Evolutionary conservation across 2,113 vertebrate species (phyloP), one percentile per base, ranked within the genome.

Genomic region (Paraplagusia blochii): DNA sequence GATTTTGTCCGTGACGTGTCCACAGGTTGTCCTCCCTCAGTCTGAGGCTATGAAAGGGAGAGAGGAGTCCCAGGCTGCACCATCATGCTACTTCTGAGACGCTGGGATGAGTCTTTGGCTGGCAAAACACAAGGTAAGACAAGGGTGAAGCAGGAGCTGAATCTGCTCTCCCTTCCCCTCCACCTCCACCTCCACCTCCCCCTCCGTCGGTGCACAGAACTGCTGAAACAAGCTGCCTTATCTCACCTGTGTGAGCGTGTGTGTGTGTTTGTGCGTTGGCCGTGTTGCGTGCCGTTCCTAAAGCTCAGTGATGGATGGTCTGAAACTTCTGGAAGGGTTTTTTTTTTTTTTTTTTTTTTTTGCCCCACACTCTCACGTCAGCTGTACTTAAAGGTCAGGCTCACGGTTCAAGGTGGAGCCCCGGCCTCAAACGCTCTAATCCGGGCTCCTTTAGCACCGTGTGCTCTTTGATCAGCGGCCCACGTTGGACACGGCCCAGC

Each of bases 71-170:
- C 88, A 87, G 87, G 80, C 81, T 54, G 76, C 82, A 87, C 85
- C 88, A 92, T 84, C 90, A 92, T 92, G 90, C 87, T 87, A 82
- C 85, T 86, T 87, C 89, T 92, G 90, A 91, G 86, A 88, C 63
- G 78, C 77, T 76, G 83, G 83, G 87, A 88, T 89, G 87, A 90
- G 82, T 86, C 79, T 84, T 78, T 76, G 87, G 87, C 86, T 86
- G 83, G 82, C 81, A 74, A 77, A 84, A 89, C 84, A 83, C 84
- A 80, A 90, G 88, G 90, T 91, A 85, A 77, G 88, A 77, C 64
- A 10, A 34, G 11, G 15, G 72, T 34, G 47, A 14, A 29, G 14
- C 60, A 14, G 46, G 22, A 50, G 13, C 33, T 33, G 5, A 16
- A 15, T 44, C 45, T n/a, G 14, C n/a, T 54, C 52, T 34, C 9